Evolutionary conservation across 2,888 invertebrate genomes (phyloP), one percentile per base, ranked within the genome.

Genomic region (Taenaris catops): DNA sequence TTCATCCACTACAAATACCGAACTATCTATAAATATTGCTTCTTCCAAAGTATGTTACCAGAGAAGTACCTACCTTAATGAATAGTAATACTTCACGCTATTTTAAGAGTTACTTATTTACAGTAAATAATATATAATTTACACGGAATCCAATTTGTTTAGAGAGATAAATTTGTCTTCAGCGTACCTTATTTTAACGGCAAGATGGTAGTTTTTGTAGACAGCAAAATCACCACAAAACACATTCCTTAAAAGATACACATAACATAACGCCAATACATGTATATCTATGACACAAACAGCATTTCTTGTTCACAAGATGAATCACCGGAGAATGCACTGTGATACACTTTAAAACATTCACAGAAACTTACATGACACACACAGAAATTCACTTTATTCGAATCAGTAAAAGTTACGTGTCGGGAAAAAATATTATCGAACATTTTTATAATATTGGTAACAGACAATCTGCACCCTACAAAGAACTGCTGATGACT

Each of bases 391-490:
- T n/a, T n/a, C n/a, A n/a, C n/a, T n/a, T n/a, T n/a, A n/a, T n/a
- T n/a, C n/a, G n/a, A n/a, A n/a, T n/a, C n/a, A n/a, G n/a, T n/a
- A n/a, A n/a, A n/a, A n/a, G n/a, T n/a, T n/a, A n/a, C n/a, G n/a
- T n/a, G n/a, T n/a, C n/a, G n/a, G 97, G 97, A 0, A 69, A 87
- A 14, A 90, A 94, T 71, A 89, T 99, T 27, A 91, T 93, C 42
- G 94, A 97, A 56, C 98, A 98, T 79, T 98, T 98, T 71, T 72
- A 89, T 41, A 90, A 89, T 36, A 95, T 98, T 51, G 97, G 94
- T 0, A 88, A 89, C 42, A 81, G 89, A 33, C 96, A 97, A 64
- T 76, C 90, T 27, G 81, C 88, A 8, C 92, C 93, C 0, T 98
- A 98, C 63, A 80, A 89, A 44, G 53, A 78, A 1, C 70, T 96